Percentiles rank a stretch among this genome's conserved stretches.
These are phyloP conservation scores for Odontamblyopus lacepedii DNA, from an alignment of 2,797 vertebrate species.

Conservation along the genomic window DNA sequence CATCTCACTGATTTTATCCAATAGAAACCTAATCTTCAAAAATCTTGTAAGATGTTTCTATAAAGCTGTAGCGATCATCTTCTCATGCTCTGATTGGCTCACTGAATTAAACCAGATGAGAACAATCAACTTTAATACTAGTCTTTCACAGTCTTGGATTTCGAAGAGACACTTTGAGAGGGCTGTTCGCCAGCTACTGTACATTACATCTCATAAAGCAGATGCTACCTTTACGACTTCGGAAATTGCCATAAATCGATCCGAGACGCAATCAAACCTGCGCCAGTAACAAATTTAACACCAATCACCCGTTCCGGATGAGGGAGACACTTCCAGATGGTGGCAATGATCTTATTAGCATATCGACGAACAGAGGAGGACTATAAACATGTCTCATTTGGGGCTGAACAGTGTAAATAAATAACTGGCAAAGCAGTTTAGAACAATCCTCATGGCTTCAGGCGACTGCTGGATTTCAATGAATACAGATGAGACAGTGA, in stretches of 20 bases:
- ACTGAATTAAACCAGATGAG: conserved; percentile 22
- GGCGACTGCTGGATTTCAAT: conserved; percentile 52
- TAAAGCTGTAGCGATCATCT: background rate
- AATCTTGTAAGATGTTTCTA: background rate
- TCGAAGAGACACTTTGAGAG: background rate
- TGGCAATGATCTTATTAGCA: conserved; percentile 31
- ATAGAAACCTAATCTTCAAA: background rate
- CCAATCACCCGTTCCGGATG: conserved; percentile 27
- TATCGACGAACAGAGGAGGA: conserved; percentile 19
- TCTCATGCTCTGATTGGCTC: conserved; percentile 23
- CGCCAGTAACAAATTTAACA: conserved; percentile 13
- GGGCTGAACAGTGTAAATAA: conserved; percentile 38
- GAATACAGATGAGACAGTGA: conserved; percentile 68
- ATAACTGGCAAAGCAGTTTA: conserved; percentile 39
- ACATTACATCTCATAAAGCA: conserved; percentile 18
- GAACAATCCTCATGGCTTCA: conserved; percentile 41
- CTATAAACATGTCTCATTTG: conserved; percentile 38
- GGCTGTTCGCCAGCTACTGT: background rate
- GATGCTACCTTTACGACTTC: conserved; percentile 13
- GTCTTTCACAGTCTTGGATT: conserved; percentile 23
- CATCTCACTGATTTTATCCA: background rate
- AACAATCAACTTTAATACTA: conserved; percentile 34
- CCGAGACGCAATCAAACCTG: background rate
- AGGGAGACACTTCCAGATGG: conserved; percentile 33
- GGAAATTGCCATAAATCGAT: background rate